Evolutionary conservation across 1,140 invertebrate genomes (phyloP), one percentile per base, ranked within the genome.

Genomic region (Drosophila lacteicornis): DNA sequence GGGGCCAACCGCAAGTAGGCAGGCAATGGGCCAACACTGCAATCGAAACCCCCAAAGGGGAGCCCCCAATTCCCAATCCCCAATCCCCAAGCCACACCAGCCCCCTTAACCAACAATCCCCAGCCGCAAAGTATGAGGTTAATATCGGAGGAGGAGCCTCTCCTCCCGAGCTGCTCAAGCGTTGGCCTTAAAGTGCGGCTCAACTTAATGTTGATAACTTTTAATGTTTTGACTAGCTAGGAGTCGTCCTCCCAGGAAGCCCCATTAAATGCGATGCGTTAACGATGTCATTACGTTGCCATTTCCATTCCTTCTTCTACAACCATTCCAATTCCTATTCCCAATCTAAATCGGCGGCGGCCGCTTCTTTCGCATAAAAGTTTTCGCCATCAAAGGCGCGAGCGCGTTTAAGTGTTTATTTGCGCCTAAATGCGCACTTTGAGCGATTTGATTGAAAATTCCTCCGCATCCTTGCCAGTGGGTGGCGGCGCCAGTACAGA

Each of bases 361-460:
- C 22, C 79, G 68, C 76, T 67, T 77, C 70, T 50, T 55, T 69
- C 65, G 53, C 61, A 87, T 87, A 84, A 87, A 79, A 87, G 87
- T 82, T 84, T 75, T 55, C 55, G 67, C 77, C 84, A 88, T 88
- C 84, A 88, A 88, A 88, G 84, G 78, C 85, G 84, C 85, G 85
- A 90, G 77, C 80, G 84, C 85, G 85, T 88, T 90, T 88, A 90
- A 85, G 81, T 88, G 84, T 90, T 88, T 88, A 88, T 88, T 88
- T 90, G 84, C 84, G 84, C 84, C 84, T 90, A 88, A 88, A 88
- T 90, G 84, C 85, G 84, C 84, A 90, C 84, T 88, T 88, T 88
- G 84, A 88, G 80, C 84, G 85, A 88, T 90, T 88, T 87, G 84
- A 87, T 87, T 87, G 84, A 88, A 87, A 87, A 88, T 90, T 87